Percentiles rank a stretch among this genome's conserved stretches.
phyloP scores from a whole-genome alignment of 2,888 invertebrate genomes.

The Amorpha juglandis region DNA sequence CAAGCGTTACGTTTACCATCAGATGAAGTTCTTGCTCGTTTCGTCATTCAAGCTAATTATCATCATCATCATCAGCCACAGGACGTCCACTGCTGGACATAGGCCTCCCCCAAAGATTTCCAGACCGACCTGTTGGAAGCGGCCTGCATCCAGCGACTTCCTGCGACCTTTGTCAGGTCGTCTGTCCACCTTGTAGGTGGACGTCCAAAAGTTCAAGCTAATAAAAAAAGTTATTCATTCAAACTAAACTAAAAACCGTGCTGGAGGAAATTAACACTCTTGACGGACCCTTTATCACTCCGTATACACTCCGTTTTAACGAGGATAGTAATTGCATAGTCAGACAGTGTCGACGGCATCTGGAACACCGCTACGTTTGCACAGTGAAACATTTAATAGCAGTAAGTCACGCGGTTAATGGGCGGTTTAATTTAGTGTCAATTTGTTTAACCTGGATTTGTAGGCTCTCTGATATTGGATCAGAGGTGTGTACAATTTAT shows the following conservation, averaged over 20 bases:
- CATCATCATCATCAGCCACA: no score
- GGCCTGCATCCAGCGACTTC: no score
- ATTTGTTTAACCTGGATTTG: background rate
- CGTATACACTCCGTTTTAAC: constrained; percentile 31
- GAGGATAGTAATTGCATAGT: constrained; percentile 40
- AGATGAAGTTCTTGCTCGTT: no score
- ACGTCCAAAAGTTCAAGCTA: no score
- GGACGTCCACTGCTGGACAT: no score
- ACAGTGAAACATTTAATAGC: background rate
- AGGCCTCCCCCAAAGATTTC: no score
- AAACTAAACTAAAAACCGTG: background rate
- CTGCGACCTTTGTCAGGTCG: no score
- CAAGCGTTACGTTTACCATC: no score
- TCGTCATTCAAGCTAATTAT: no score
- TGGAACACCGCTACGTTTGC: constrained; percentile 28
- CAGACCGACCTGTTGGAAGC: no score
- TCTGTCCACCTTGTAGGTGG: no score
- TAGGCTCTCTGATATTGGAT: background rate
- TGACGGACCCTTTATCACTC: constrained; percentile 23
- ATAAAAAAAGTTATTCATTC: no score
- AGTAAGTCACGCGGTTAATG: background rate
- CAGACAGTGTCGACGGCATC: constrained; percentile 40
- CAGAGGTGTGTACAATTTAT: background rate
- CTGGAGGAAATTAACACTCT: constrained; percentile 30
- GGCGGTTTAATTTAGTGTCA: background rate